These are phyloP conservation scores for Ophioninae sp. DNA, from an alignment of 2,888 invertebrate genomes.

Conservation along the genomic window DNA sequence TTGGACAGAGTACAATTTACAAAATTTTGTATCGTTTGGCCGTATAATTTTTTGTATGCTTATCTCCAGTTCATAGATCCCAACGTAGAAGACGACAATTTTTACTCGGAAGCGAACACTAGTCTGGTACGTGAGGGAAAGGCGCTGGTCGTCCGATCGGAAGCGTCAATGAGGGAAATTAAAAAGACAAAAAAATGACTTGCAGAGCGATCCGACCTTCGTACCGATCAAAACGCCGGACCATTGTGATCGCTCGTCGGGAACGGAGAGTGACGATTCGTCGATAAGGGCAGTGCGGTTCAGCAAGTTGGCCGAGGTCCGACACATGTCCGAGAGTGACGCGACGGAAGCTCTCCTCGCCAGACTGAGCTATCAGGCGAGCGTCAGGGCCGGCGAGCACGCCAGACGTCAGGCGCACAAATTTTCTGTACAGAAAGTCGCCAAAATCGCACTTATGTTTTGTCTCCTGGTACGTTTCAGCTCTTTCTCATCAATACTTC, in stretches of 20 bases:
- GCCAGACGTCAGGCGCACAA: slow-evolving; percentile 89
- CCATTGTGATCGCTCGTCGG: slow-evolving; percentile 86
- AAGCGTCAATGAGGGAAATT: not conserved
- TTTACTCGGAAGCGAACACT: slow-evolving; percentile 86
- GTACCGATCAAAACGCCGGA: slow-evolving; percentile 92
- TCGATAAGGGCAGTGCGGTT: slow-evolving; percentile 93
- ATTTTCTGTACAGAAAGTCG: slow-evolving; percentile 88
- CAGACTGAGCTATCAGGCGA: slow-evolving; percentile 96
- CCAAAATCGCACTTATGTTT: slow-evolving; percentile 92
- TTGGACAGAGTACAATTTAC: no score
- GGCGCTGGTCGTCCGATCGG: not conserved
- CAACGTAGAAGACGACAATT: slow-evolving; percentile 90
- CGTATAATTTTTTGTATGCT: no score
- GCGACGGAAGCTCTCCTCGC: slow-evolving; percentile 97
- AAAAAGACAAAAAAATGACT: slow-evolving; percentile 54
- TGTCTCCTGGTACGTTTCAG: slow-evolving; percentile 88
- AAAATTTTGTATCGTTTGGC: no score
- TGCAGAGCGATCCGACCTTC: slow-evolving; percentile 94
- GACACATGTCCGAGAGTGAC: slow-evolving; percentile 94
- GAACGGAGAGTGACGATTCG: slow-evolving; percentile 93
- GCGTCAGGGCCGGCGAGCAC: slow-evolving; percentile 90
- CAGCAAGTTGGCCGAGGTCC: slow-evolving; percentile 94
- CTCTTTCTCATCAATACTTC: not conserved
- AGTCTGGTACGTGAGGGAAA: slow-evolving; percentile 83
- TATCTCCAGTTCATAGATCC: slow-evolving; percentile 86